phyloP scores from a whole-genome alignment of 2,888 invertebrate species.

The Polietes domitor region DNA sequence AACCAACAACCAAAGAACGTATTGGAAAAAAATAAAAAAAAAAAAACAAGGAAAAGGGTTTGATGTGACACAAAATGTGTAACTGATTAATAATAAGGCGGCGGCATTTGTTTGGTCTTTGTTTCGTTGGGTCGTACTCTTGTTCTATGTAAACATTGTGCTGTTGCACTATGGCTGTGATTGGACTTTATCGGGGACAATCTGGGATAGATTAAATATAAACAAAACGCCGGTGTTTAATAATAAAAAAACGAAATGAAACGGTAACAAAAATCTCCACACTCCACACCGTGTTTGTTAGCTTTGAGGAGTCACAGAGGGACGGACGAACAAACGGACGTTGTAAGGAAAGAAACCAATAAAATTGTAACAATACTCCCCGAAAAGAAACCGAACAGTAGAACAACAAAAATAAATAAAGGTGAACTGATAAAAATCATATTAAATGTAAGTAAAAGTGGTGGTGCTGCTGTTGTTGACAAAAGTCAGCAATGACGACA shows the following conservation, averaged over 20 bases:
- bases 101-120: slow-evolving; percentile 54
- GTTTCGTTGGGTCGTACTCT: not conserved
- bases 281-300: not conserved
- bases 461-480: no score
- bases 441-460: slow-evolving; percentile 52
- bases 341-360: not conserved
- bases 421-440: slow-evolving; percentile 53
- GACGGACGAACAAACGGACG: not conserved
- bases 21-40: not conserved
- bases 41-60: slow-evolving; percentile 6
- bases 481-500: not conserved
- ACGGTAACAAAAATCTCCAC: slow-evolving; percentile 14
- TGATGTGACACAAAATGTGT: slow-evolving; percentile 37
- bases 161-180: not conserved
- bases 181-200: slow-evolving; percentile 3
- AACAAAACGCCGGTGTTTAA: slow-evolving; percentile 64
- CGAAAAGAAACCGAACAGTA: slow-evolving; percentile 37
- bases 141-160: slow-evolving; percentile 26
- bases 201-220: slow-evolving; percentile 48
- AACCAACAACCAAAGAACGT: no score
- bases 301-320: not conserved
- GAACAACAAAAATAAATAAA: slow-evolving; percentile 21
- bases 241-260: not conserved
- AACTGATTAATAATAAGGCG: slow-evolving; percentile 54
- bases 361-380: slow-evolving; percentile 29